These are phyloP conservation scores for Xenopus borealis DNA, from an alignment of 2,113 vertebrate species.

Conservation along the genomic window DNA sequence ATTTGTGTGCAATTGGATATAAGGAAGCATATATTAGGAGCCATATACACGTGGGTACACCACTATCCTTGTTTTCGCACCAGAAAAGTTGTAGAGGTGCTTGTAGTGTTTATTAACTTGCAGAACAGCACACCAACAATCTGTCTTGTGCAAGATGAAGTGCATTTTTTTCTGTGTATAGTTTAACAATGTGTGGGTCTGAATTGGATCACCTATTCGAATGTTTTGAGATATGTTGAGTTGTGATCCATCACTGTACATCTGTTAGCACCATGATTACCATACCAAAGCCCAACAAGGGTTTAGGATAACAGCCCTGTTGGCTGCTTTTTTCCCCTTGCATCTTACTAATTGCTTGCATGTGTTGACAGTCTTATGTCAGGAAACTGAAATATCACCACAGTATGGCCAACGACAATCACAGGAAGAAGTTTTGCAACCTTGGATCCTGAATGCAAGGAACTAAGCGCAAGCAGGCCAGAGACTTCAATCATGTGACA, in stretches of 20 bases:
- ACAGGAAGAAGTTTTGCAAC: background rate
- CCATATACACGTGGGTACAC: too few relatives aligned
- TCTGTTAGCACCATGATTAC: conserved; percentile 41
- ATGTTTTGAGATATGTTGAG: conserved; percentile 28
- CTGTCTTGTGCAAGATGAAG: too few relatives aligned
- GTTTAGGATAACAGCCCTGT: conserved; percentile 40
- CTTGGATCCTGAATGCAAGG: too few relatives aligned
- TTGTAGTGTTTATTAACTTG: too few relatives aligned
- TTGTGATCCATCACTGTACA: conserved; percentile 39
- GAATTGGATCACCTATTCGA: conserved; percentile 1
- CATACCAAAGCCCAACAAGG: conserved; percentile 43
- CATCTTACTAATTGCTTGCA: conserved; percentile 40
- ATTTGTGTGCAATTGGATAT: too few relatives aligned
- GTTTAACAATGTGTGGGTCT: background rate
- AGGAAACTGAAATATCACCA: conserved; percentile 17
- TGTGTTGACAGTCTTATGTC: conserved; percentile 26
- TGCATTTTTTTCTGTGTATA: too few relatives aligned
- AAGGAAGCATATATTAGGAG: too few relatives aligned
- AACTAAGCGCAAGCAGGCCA: too few relatives aligned
- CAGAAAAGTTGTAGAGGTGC: too few relatives aligned
- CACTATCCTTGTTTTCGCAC: too few relatives aligned
- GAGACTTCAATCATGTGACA: too few relatives aligned
- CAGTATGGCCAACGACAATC: background rate
- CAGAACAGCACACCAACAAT: too few relatives aligned
- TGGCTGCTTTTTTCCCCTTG: conserved; percentile 35